These are phyloP conservation scores for Selene dorsalis DNA, from an alignment of 2,797 vertebrate genomes.

Conservation along the genomic window DNA sequence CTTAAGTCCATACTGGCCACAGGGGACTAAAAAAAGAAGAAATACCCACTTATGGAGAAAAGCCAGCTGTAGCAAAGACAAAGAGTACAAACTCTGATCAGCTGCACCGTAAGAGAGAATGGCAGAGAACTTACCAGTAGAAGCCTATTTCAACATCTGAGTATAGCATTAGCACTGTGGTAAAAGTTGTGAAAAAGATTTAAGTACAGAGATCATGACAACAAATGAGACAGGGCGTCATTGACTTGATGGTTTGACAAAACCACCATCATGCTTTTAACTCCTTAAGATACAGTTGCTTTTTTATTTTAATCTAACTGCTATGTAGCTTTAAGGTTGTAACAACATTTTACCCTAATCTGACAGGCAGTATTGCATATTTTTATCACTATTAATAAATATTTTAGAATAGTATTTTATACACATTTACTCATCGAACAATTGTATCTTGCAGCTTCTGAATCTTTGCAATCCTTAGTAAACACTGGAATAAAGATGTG, in stretches of 20 bases:
- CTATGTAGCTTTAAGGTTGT: background rate
- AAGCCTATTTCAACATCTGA: conserved; percentile 20
- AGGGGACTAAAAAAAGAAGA: conserved; percentile 17
- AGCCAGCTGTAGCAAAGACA: conserved; percentile 25
- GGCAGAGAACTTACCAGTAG: conserved; percentile 6
- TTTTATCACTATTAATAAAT: background rate
- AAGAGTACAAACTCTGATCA: conserved; percentile 15
- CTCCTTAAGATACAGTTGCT: background rate
- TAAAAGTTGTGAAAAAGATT: conserved; percentile 34
- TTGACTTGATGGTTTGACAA: conserved; percentile 20
- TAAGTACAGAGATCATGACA: conserved; percentile 28
- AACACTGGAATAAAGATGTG: background rate
- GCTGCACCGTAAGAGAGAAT: conserved; percentile 7
- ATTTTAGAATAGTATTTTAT: background rate
- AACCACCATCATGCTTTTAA: background rate
- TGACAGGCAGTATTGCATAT: background rate
- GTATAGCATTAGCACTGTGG: background rate
- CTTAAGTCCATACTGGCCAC: conserved; percentile 25
- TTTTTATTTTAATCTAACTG: background rate
- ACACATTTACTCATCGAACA: background rate
- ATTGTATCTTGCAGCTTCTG: background rate
- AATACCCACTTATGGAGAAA: conserved; percentile 15
- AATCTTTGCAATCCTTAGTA: background rate
- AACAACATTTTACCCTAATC: background rate
- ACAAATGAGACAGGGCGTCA: conserved; percentile 22